Evolutionary conservation across 2,888 invertebrate species (phyloP).

Genomic region (Synanthedon myopaeformis): DNA sequence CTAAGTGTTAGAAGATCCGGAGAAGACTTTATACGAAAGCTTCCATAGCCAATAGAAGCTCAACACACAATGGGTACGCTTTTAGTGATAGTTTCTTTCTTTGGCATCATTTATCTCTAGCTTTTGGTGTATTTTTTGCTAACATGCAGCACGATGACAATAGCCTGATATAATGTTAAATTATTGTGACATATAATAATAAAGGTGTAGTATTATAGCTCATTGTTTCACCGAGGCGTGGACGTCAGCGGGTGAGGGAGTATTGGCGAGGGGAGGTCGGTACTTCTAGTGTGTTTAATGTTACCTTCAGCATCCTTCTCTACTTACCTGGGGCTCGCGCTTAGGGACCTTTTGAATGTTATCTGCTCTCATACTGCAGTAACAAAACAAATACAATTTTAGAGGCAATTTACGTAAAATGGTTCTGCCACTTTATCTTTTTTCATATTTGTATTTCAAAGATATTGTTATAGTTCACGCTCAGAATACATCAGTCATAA

Average conservation of each 20-base stretch:
- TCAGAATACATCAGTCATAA: no score
- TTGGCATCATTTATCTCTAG: conserved; percentile 13
- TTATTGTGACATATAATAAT: not conserved
- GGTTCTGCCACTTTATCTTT: no score
- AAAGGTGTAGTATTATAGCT: not conserved
- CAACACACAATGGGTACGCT: conserved; percentile 39
- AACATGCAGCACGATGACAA: not conserved
- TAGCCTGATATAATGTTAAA: not conserved
- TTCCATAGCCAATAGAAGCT: conserved; percentile 32
- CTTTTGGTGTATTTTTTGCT: not conserved
- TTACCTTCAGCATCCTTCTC: conserved; percentile 8
- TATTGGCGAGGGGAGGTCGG: not conserved
- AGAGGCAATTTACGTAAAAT: not conserved
- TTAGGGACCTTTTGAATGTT: conserved; percentile 8
- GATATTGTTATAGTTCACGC: no score
- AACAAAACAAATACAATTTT: conserved; percentile 3
- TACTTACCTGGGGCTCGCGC: conserved; percentile 8
- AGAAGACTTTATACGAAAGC: conserved; percentile 43
- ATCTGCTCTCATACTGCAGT: conserved; percentile 4
- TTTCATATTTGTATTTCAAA: no score
- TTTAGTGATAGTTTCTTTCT: conserved; percentile 41
- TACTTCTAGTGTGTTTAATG: conserved; percentile 7
- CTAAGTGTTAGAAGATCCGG: conserved; percentile 55
- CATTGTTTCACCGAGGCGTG: not conserved
- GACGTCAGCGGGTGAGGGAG: no score